Conservation (phyloP, 2,113 vertebrate species). For the Antennarius striatus region DNA sequence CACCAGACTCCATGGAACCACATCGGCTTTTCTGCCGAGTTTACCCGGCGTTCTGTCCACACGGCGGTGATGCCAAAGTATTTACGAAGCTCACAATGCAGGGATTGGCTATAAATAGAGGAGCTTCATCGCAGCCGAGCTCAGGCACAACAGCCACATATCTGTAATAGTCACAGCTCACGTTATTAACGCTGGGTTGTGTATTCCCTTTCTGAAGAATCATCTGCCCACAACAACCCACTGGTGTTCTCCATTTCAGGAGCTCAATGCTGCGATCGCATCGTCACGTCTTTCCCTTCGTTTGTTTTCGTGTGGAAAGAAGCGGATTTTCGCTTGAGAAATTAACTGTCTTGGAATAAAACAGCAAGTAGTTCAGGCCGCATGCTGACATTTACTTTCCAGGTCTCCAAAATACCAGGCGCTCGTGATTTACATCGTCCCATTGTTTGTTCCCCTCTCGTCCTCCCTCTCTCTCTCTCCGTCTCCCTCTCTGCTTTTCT, state of each 20-base stretch:
- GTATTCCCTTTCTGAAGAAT: conserved; percentile 41
- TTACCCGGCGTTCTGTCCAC: conserved; percentile 36
- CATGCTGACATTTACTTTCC: conserved; percentile 57
- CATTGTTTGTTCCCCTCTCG: background rate
- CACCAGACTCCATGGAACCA: too few species aligned
- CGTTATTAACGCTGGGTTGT: conserved; percentile 35
- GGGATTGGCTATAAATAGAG: conserved; percentile 62
- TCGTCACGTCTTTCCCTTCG: conserved; percentile 25
- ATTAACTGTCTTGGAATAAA: conserved; percentile 49
- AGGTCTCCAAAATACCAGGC: conserved; percentile 40
- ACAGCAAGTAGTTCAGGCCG: conserved; percentile 28
- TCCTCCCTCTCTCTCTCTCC: background rate
- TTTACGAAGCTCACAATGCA: conserved; percentile 44
- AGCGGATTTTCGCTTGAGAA: conserved; percentile 30
- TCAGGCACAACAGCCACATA: conserved; percentile 41
- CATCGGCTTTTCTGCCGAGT: conserved; percentile 17
- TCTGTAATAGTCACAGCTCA: conserved; percentile 50
- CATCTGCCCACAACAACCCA: conserved; percentile 33
- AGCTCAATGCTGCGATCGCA: conserved; percentile 16
- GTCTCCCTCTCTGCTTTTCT: background rate
- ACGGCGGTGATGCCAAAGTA: conserved; percentile 38
- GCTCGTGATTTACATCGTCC: conserved; percentile 27
- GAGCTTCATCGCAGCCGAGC: conserved; percentile 34
- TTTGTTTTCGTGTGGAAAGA: conserved; percentile 36
- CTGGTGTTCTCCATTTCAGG: conserved; percentile 25